These are phyloP conservation scores for Pseudorhiza aurosa DNA, from an alignment of 30 jellyfish, hydroid and myxozoan genomes.

Conservation along the genomic window DNA sequence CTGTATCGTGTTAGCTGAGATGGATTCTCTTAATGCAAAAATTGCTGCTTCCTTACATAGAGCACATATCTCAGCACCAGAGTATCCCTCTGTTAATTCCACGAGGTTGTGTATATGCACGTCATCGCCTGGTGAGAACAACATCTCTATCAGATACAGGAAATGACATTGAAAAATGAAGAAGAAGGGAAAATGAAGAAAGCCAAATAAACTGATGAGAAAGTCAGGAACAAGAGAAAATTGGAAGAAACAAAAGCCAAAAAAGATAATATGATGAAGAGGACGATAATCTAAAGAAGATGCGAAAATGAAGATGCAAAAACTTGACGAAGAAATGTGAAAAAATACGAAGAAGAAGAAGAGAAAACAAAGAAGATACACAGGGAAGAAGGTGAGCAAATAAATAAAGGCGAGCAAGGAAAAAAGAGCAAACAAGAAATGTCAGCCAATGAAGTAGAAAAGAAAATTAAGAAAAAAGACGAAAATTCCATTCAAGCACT, in stretches of 20 bases:
- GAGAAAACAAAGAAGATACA: too few species aligned
- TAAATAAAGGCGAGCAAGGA: too few species aligned
- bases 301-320: too few species aligned
- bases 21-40: slow-evolving; percentile 74
- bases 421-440: too few species aligned
- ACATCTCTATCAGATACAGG: neutral
- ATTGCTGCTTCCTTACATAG: slow-evolving; percentile 95
- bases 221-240: neutral
- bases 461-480: too few species aligned
- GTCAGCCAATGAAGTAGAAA: too few species aligned
- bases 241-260: neutral
- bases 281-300: too few species aligned
- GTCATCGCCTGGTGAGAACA: slow-evolving; percentile 37
- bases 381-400: too few species aligned
- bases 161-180: neutral
- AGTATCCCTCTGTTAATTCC: slow-evolving; percentile 70
- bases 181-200: neutral
- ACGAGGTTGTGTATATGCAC: slow-evolving; percentile 55
- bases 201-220: neutral
- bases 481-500: too few species aligned
- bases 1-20: slow-evolving; percentile 50
- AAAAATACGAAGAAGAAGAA: too few species aligned
- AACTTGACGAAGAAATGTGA: too few species aligned
- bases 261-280: too few species aligned
- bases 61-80: slow-evolving; percentile 98